Base-by-base conservation (phyloP, 2,888 invertebrate genomes). In the Tipula vernalis region DNA sequence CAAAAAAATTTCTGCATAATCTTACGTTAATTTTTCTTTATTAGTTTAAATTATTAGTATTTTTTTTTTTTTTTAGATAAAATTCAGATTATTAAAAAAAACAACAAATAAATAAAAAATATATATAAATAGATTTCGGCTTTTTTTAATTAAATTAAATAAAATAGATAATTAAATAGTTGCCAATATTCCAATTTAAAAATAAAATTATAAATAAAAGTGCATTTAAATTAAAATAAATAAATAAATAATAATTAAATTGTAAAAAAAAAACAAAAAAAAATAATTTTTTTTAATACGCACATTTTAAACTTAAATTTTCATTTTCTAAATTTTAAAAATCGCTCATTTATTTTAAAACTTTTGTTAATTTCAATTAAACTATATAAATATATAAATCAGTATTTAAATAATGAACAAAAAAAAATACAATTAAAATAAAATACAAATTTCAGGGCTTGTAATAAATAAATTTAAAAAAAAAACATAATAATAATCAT, bases 361-460 rank as follows among this genome's bases (percentile, higher is more conserved):
- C 28, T 71, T 71, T 57, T 57, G 71, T 71, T 71, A 18, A 28
- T 71, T 71, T 71, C 71, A 71, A 71, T 71, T 71, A 71, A 71
- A 71, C 71, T 71, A 28, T 71, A 71, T 51, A 71, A 71, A 71
- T 39, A 57, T 71, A 28, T 28, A 84, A 84, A 84, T 84, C 36
- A 84, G 84, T 84, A 84, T 84, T 84, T 39, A 84, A 84, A 84
- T 84, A 39, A 84, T 15, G 15, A 84, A 84, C 8, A 84, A 84
- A 39, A 39, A 84, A 39, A 36, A n/a, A n/a, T n/a, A n/a, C n/a
- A n/a, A 84, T 39, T 84, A 84, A 84, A 39, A 84, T 39, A 84
- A 84, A 36, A 84, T 15, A 84, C 84, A 84, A 84, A 36, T 84
- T 84, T 84, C 84, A 84, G 84, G 84, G 84, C 84, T 84, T 84